A percentile compares a stretch with the other conserved stretches of the same genome.
Conservation (phyloP, 1,140 invertebrate genomes). For the Achroia grisella region DNA sequence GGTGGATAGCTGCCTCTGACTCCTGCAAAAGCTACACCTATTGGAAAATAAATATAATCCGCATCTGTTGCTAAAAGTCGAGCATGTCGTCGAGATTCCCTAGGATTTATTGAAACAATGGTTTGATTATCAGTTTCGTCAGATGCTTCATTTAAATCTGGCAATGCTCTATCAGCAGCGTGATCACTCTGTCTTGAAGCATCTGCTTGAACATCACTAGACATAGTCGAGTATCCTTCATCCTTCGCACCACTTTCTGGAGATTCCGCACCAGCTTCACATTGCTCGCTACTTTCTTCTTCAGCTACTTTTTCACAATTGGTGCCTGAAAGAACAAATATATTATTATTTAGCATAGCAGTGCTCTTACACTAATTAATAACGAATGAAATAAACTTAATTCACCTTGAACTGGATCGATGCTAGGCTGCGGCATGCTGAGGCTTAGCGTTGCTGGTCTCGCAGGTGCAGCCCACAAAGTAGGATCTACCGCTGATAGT, state of each 20-base stretch:
- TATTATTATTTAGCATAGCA: too few relatives aligned
- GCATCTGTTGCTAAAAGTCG: slow-evolving; percentile 75
- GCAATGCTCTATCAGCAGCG: slow-evolving; percentile 75
- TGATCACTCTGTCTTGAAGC: slow-evolving; percentile 74
- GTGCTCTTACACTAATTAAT: too few relatives aligned
- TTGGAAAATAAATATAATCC: slow-evolving; percentile 79
- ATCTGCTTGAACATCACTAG: slow-evolving; percentile 87
- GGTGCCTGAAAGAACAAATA: slow-evolving; percentile 28
- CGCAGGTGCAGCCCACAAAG: slow-evolving; percentile 77
- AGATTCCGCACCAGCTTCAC: slow-evolving; percentile 77
- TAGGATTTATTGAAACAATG: slow-evolving; percentile 70
- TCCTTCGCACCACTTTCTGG: slow-evolving; percentile 85
- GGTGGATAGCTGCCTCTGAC: slow-evolving; percentile 82
- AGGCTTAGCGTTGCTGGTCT: slow-evolving; percentile 79
- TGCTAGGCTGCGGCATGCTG: slow-evolving; percentile 71
- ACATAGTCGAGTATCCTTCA: slow-evolving; percentile 93
- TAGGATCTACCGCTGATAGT: slow-evolving; percentile 75
- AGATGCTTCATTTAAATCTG: slow-evolving; percentile 82
- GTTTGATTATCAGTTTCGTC: slow-evolving; percentile 79
- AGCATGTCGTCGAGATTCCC: slow-evolving; percentile 67
- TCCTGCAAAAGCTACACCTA: slow-evolving; percentile 78
- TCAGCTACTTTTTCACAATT: slow-evolving; percentile 59
- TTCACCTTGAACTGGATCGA: slow-evolving; percentile 36
- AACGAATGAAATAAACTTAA: background rate
- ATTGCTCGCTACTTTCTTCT: slow-evolving; percentile 58